Evolutionary conservation across 1,140 invertebrate species (phyloP), one percentile per base, ranked within the genome.

Genomic region (Hesperophylax magnus): DNA sequence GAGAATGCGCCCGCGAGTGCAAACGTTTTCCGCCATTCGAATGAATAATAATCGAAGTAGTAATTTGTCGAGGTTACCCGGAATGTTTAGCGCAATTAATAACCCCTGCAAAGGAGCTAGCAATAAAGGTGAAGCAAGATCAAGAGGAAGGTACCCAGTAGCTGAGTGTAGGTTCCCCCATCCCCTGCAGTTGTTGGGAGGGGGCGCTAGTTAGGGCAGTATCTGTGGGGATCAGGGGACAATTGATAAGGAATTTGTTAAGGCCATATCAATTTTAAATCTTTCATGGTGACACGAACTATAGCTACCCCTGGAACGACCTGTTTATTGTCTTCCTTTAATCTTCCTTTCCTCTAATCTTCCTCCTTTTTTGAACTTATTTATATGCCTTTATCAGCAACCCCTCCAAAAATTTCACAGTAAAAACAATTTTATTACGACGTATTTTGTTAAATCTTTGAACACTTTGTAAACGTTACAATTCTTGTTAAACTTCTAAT

Each of bases 31-130:
- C 24, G 15, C 61, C 15, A 65, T 65, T 3, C 18, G 24, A 54
- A 47, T 72, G 69, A 72, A 53, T 72, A 72, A 79, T 67, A 78
- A 69, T 69, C 47, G 65, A 56, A 65, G 58, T 65, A 77, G 58
- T 77, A 77, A 78, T 78, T n/a, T 79, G 65, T 56, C 65, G 77
- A 27, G 77, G 77, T 60, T 60, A 9, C 31, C 60, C 9, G 52
- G 61, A 79, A 79, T 79, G 77, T 79, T 60, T 24, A 15, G 47
- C 7, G 65, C 67, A 79, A 79, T 79, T 72, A 79, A 79, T 79
- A 79, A 79, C 77, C 27, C 67, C 53, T 67, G 77, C 58, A 14
- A 22, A 72, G 34, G 65, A 79, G 65, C 77, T 56, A n/a, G 65
- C 54, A 58, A 53, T 67, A 56, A 69, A 54, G 53, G 77, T 31